phyloP scores from a whole-genome alignment of 2,888 invertebrate genomes.

The Halictus quadricinctus region DNA sequence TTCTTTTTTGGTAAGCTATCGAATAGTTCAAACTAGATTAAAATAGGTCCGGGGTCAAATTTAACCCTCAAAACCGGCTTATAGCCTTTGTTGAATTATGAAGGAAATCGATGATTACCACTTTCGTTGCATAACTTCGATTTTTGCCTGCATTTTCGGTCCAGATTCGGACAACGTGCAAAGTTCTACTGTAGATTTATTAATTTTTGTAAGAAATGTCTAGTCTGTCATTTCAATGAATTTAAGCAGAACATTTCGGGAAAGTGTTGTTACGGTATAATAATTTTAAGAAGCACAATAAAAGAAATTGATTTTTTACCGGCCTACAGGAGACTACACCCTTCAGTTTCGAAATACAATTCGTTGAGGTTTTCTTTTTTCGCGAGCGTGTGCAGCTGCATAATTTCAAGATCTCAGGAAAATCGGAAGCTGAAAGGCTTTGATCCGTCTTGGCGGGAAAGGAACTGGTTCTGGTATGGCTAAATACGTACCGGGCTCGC shows the following conservation, averaged over 20 bases:
- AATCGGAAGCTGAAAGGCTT: conserved; percentile 37
- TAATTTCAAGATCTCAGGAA: conserved; percentile 19
- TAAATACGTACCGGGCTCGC: conserved; percentile 48
- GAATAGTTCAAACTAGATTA: too few relatives aligned
- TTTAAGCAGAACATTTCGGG: not conserved
- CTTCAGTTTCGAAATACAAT: not conserved
- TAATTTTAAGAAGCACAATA: not conserved
- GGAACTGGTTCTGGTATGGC: not conserved
- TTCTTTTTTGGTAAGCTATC: too few relatives aligned
- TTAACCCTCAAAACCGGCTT: too few relatives aligned
- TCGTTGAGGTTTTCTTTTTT: not conserved
- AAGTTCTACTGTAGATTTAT: too few relatives aligned
- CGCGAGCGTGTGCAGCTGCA: not conserved
- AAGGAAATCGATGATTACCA: not conserved
- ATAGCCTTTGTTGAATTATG: not conserved
- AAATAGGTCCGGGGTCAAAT: too few relatives aligned
- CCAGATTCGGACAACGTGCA: too few relatives aligned
- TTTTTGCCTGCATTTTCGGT: too few relatives aligned
- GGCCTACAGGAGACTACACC: not conserved
- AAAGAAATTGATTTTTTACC: not conserved
- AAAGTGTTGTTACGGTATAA: not conserved
- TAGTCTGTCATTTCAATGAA: not conserved
- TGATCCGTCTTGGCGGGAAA: conserved; percentile 41
- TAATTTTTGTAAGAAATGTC: not conserved
- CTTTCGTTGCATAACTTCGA: too few relatives aligned